phyloP scores from a whole-genome alignment of 2,888 invertebrate genomes.

The Rambutsinella grinnellia region DNA sequence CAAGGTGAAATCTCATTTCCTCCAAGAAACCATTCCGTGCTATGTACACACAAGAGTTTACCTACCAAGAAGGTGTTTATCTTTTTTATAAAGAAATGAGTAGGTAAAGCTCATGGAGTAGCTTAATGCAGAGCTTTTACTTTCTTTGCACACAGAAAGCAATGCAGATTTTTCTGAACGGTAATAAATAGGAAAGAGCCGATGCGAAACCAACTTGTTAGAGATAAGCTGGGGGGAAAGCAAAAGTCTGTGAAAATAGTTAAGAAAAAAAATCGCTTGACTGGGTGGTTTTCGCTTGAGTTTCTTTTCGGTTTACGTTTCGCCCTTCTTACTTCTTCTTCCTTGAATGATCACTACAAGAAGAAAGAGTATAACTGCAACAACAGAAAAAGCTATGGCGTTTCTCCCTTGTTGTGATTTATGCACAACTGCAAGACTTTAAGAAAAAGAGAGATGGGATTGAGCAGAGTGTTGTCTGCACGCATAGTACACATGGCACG shows the following conservation, averaged over 20 bases:
- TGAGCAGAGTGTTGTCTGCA: not conserved
- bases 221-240: constrained; percentile 17
- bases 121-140: not conserved
- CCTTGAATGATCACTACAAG: not conserved
- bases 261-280: not conserved
- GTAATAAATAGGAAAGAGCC: constrained; percentile 14
- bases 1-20: constrained; percentile 57
- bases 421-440: constrained; percentile 21
- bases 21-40: constrained; percentile 2
- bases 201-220: constrained; percentile 6
- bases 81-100: no score
- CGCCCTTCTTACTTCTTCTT: not conserved
- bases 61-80: not conserved
- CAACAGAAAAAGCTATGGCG: not conserved
- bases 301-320: constrained; percentile 16
- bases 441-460: constrained; percentile 4
- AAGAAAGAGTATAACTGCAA: constrained; percentile 9
- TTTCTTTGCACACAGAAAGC: not conserved
- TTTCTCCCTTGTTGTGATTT: constrained; percentile 27
- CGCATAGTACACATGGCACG: constrained; percentile 18
- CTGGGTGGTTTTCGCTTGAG: constrained; percentile 4
- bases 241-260: constrained; percentile 35
- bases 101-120: no score
- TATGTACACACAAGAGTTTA: not conserved
- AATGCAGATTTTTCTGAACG: constrained; percentile 37